Percentiles rank a stretch among this genome's conserved stretches.
phyloP scores from a whole-genome alignment of 2,888 invertebrate species.

The Bimastos eiseni region DNA sequence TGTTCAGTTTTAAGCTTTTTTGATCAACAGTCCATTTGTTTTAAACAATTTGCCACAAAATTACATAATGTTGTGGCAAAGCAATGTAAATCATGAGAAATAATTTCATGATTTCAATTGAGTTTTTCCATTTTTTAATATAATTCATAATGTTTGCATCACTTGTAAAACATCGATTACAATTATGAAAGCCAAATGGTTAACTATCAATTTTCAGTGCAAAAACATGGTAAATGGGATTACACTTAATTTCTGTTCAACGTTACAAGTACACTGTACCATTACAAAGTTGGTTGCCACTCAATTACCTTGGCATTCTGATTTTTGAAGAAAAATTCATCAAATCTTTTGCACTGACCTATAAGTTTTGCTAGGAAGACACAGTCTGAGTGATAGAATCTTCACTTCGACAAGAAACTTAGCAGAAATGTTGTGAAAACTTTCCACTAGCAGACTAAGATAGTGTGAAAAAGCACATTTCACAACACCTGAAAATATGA shows the following conservation, averaged over 20 bases:
- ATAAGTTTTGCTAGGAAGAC: neutral
- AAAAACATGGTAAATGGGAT: neutral
- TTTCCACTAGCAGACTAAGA: neutral
- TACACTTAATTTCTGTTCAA: neutral
- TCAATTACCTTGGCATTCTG: neutral
- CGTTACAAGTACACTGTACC: neutral
- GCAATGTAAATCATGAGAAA: neutral
- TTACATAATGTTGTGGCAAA: neutral
- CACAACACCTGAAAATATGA: neutral
- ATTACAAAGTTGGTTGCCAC: neutral
- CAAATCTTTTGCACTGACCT: neutral
- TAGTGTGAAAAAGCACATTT: neutral
- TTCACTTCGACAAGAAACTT: neutral
- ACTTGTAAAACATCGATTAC: neutral
- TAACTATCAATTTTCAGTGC: constrained; percentile 2
- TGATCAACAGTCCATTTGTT: neutral
- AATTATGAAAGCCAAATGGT: neutral
- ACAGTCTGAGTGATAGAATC: neutral
- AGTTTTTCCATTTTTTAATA: neutral
- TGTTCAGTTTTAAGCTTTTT: neutral
- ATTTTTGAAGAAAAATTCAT: neutral
- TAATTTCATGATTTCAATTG: too few species aligned
- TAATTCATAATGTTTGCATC: neutral
- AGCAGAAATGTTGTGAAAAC: neutral
- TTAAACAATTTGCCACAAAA: neutral